Evolutionary conservation across 2,888 invertebrate genomes (phyloP).

Genomic region (Bombylius major): DNA sequence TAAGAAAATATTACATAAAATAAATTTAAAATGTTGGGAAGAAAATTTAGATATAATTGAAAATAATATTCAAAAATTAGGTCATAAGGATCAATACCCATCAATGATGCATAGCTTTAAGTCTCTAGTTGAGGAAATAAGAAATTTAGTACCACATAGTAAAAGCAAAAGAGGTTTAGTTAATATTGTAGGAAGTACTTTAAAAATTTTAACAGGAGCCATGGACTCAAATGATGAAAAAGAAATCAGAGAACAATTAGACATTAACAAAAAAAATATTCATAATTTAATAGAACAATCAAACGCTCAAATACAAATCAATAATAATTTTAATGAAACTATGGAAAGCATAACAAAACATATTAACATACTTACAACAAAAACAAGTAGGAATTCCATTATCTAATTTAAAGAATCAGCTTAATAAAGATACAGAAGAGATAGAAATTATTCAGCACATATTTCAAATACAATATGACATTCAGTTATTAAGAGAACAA

Average conservation of each 20-base stretch:
- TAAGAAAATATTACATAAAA: slow-evolving; percentile 2
- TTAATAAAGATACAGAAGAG: neutral
- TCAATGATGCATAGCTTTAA: neutral
- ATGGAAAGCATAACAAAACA: slow-evolving; percentile 4
- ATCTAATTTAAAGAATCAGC: neutral
- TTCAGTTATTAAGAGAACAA: neutral
- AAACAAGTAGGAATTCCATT: neutral
- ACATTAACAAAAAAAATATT: neutral
- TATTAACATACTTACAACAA: slow-evolving; percentile 4
- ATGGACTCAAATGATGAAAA: slow-evolving; percentile 5
- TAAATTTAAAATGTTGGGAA: neutral
- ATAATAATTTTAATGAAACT: slow-evolving; percentile 2
- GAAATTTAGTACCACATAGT: neutral
- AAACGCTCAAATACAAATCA: slow-evolving; percentile 3
- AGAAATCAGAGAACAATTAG: neutral
- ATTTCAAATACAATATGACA: slow-evolving; percentile 2
- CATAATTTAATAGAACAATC: neutral
- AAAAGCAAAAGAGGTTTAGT: neutral
- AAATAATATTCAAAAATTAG: slow-evolving; percentile 2
- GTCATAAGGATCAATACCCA: slow-evolving; percentile 1
- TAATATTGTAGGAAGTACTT: too few relatives aligned
- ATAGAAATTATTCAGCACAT: slow-evolving; percentile 2
- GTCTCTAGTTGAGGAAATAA: neutral
- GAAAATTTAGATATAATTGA: neutral
- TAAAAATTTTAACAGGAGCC: too few relatives aligned